Evolutionary conservation across 2,113 vertebrate genomes (phyloP), one percentile per base, ranked within the genome.

Genomic region (Heterotilapia buettikoferi): DNA sequence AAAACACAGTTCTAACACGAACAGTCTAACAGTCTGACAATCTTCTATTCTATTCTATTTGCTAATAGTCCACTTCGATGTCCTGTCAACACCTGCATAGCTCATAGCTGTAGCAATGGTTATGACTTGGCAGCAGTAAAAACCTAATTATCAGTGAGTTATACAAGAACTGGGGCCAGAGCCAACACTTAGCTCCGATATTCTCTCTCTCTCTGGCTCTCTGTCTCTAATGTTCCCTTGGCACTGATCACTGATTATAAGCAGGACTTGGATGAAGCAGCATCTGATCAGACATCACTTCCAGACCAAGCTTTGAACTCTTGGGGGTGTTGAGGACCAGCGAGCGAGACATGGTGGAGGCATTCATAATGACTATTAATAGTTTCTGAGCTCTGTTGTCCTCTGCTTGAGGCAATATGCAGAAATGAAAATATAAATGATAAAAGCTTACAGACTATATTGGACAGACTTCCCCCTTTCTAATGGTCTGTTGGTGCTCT

Each of bases 101-200:
- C 52, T 82, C 38, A 2, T 40, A 54, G 82, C 59, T 54, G 36
- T 26, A 84, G 82, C 87, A 83, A 57, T 71, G 78, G 76, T 86
- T 83, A 18, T 12, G 52, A 80, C 78, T 90, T 92, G 89, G 89
- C 84, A 85, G 79, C 80, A 71, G 43, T 88, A 83, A 85, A 84
- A 84, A 31, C n/a, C 80, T 86, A 94, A 93, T 93, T 89, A 92
- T 80, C 86, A 66, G 86, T 79, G 53, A 88, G 89, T 89, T 91
- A 91, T 56, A 73, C 80, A 91, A 90, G 80, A 56, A 54, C 52
- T 10, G 11, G 87, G 29, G 84, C 80, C 33, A 50, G 31, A 21
- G 84, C 92, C 90, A 89, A 12, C 63, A 26, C 36, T 61, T 40
- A 85, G 80, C 82, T 68, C 29, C 24, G 14, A 52, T 50, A 9